These are phyloP conservation scores for Lepidurus packardi DNA, from an alignment of 1,140 invertebrate species.

Conservation along the genomic window DNA sequence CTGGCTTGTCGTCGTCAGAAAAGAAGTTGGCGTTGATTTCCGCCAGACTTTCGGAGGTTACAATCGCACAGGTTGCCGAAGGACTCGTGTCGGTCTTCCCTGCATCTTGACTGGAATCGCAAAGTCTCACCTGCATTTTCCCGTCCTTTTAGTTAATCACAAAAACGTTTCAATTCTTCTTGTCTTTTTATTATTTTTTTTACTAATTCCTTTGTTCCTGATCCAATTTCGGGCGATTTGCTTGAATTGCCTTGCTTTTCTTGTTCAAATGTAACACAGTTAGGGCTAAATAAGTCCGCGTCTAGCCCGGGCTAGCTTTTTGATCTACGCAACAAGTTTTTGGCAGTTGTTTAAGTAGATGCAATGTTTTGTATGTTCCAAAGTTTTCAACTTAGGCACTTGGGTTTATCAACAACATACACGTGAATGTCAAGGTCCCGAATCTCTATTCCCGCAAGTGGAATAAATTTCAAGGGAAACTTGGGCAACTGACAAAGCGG, in stretches of 20 bases:
- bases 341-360: background rate
- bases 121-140: background rate
- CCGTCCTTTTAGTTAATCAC: background rate
- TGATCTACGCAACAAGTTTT: no score
- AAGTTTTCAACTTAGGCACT: background rate
- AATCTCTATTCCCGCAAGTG: background rate
- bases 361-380: background rate
- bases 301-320: no score
- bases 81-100: background rate
- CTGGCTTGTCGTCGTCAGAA: background rate
- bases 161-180: no score
- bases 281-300: no score
- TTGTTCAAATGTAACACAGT: no score
- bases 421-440: background rate
- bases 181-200: no score
- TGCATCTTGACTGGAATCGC: constrained; percentile 9
- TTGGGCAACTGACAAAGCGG: background rate
- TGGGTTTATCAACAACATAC: background rate
- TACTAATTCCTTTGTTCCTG: no score
- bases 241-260: no score
- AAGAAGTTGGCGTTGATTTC: constrained; percentile 22
- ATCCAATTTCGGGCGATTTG: no score
- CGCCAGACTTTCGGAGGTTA: background rate
- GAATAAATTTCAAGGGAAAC: background rate
- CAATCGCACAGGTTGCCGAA: background rate